Conservation (phyloP, 2,888 invertebrate genomes). For the Heliconius hortense region DNA sequence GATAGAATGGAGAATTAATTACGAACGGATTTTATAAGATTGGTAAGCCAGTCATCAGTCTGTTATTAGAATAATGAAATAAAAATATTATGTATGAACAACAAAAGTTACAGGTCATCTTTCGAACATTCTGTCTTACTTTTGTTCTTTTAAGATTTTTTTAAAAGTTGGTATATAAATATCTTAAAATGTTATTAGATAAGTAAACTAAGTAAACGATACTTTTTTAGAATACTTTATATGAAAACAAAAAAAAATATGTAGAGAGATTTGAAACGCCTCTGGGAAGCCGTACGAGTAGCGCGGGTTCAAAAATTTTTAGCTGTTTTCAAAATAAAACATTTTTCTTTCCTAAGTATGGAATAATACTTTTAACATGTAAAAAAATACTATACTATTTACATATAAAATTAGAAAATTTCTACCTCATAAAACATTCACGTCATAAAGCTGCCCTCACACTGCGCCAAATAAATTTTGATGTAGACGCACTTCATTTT, state of each 20-base stretch:
- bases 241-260: too few species aligned
- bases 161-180: neutral
- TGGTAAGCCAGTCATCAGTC: neutral
- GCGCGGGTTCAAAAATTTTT: too few species aligned
- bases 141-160: neutral
- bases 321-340: too few species aligned
- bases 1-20: neutral
- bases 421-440: conserved; percentile 30
- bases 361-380: too few species aligned
- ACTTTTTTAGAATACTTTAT: too few species aligned
- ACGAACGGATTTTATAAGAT: neutral
- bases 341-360: too few species aligned
- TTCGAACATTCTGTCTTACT: neutral
- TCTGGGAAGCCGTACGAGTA: too few species aligned
- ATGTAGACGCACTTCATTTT: conserved; percentile 68
- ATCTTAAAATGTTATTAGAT: neutral
- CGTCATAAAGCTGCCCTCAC: conserved; percentile 53
- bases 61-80: neutral
- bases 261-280: too few species aligned
- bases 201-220: too few species aligned
- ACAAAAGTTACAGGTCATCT: neutral
- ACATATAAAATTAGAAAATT: neutral
- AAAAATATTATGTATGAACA: neutral
- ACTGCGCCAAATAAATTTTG: conserved; percentile 66
- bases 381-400: neutral